These are phyloP conservation scores for Crypturellus undulatus DNA, from an alignment of 2,113 vertebrate species.

Conservation along the genomic window DNA sequence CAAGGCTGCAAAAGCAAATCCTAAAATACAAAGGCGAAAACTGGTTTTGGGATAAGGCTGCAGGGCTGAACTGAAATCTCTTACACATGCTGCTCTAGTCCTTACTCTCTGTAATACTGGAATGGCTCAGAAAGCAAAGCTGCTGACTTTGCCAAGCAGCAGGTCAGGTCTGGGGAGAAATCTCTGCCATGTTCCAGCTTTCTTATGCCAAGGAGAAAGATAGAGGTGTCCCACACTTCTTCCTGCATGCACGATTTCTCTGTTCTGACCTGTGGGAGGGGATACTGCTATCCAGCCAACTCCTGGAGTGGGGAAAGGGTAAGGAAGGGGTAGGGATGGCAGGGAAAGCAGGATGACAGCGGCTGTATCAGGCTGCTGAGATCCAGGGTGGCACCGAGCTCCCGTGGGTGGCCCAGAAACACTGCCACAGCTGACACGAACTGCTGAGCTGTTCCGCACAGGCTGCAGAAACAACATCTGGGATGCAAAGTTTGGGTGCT, in stretches of 20 bases:
- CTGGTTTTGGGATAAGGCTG: background rate
- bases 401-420: background rate
- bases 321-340: background rate
- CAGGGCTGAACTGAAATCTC: background rate
- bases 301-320: too few relatives aligned
- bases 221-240: accelerated
- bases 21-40: background rate
- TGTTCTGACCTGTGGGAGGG: background rate
- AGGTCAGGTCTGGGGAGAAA: slow-evolving; percentile 3
- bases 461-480: background rate
- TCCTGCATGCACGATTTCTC: background rate
- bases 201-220: background rate
- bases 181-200: background rate
- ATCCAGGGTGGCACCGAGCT: background rate
- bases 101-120: slow-evolving; percentile 7
- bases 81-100: background rate
- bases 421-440: accelerated
- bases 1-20: background rate
- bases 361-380: background rate
- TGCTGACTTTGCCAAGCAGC: background rate
- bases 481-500: background rate
- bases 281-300: accelerated
- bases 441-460: background rate
- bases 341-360: accelerated
- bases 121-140: slow-evolving; percentile 19